Conservation (phyloP, 2,113 vertebrate species). For the Mirounga angustirostris region DNA sequence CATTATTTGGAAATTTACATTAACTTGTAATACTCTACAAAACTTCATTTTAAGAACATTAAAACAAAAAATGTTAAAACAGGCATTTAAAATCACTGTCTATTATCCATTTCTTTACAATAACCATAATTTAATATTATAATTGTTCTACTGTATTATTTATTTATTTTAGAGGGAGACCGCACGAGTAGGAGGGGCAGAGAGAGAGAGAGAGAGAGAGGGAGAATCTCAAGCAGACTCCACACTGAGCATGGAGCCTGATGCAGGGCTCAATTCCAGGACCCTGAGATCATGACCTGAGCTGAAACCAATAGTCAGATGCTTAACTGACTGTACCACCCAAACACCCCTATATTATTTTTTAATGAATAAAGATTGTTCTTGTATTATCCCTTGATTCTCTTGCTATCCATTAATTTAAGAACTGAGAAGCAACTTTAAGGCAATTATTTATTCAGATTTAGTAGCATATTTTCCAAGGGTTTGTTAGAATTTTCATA, state of each 20-base stretch:
- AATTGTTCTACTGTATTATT: neutral
- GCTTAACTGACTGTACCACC: neutral
- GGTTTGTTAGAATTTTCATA: neutral
- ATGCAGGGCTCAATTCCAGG: neutral
- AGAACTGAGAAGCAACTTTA: neutral
- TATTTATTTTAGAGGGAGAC: no score
- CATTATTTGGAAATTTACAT: conserved; percentile 23
- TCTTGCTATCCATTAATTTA: neutral
- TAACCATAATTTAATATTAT: neutral
- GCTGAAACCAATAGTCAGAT: neutral
- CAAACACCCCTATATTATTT: neutral
- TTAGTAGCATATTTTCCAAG: neutral
- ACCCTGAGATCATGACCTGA: neutral
- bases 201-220: neutral
- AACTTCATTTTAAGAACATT: neutral
- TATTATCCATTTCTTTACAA: neutral
- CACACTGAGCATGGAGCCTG: neutral
- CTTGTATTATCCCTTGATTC: neutral
- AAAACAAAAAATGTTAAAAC: neutral
- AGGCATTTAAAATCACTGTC: neutral
- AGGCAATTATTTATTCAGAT: neutral
- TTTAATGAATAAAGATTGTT: neutral
- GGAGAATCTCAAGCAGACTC: neutral
- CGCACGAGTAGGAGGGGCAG: no score
- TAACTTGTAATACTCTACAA: neutral